phyloP scores from a whole-genome alignment of 2,888 invertebrate species.

The Melipona beecheii region DNA sequence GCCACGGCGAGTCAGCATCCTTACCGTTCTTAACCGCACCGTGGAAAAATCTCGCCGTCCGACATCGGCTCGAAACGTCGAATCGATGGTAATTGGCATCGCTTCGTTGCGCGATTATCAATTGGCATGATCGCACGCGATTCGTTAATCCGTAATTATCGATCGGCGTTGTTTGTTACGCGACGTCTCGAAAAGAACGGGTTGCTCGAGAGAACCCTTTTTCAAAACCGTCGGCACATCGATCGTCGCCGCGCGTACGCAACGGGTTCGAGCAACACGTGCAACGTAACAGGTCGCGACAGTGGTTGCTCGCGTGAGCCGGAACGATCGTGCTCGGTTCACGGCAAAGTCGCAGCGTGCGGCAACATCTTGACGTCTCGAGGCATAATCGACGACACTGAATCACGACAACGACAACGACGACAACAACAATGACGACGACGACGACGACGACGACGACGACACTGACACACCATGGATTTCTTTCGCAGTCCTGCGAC shows the following conservation, averaged over 20 bases:
- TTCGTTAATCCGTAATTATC: no score
- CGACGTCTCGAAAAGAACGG: no score
- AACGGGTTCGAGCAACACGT: constrained; percentile 61
- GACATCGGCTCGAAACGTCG: constrained; percentile 37
- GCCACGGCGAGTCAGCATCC: constrained; percentile 46
- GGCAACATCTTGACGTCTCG: constrained; percentile 9
- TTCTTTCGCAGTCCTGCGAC: neutral
- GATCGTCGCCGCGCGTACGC: constrained; percentile 37
- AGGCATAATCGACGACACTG: neutral
- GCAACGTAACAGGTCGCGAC: constrained; percentile 65
- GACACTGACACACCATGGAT: constrained; percentile 4
- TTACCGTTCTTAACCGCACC: constrained; percentile 11
- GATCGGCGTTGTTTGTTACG: no score
- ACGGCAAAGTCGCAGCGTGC: constrained; percentile 1
- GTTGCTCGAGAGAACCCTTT: constrained; percentile 9
- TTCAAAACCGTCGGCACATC: constrained; percentile 22
- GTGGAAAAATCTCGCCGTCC: constrained; percentile 30
- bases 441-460: neutral
- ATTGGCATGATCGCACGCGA: neutral
- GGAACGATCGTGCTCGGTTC: constrained; percentile 8
- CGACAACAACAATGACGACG: neutral
- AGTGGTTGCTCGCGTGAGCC: constrained; percentile 33
- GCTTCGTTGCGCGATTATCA: constrained; percentile 54
- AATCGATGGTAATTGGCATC: constrained; percentile 40
- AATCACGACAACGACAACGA: neutral